These are phyloP conservation scores for Stenoptilia bipunctidactyla DNA, from an alignment of 2,888 invertebrate species.

Conservation along the genomic window DNA sequence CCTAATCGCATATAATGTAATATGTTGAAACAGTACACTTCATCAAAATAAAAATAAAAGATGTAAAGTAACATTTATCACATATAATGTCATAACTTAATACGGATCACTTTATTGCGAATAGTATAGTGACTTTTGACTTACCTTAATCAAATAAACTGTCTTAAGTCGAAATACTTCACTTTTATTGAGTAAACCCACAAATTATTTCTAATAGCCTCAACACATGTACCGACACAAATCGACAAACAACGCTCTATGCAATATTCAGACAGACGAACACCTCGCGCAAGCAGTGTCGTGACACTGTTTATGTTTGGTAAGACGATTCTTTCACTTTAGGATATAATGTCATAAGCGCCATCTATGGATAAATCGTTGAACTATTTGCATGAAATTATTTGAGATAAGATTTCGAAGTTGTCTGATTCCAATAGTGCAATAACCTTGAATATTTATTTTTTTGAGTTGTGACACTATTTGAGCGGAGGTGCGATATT, in stretches of 20 bases:
- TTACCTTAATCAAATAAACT: neutral
- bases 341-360: too few species aligned
- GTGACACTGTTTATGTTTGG: neutral
- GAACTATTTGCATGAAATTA: neutral
- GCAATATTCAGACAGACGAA: neutral
- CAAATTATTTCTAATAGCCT: neutral
- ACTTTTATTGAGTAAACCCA: neutral
- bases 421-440: neutral
- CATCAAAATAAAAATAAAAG: too few species aligned
- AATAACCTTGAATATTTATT: neutral
- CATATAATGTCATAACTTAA: too few species aligned
- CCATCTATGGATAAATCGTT: too few species aligned
- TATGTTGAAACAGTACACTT: too few species aligned
- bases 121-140: neutral
- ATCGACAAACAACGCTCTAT: neutral
- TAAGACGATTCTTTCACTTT: neutral
- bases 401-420: neutral
- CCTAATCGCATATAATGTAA: too few species aligned
- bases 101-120: too few species aligned
- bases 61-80: too few species aligned
- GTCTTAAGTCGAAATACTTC: neutral
- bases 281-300: neutral
- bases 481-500: neutral
- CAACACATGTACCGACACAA: neutral
- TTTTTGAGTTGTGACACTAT: neutral